Conservation (phyloP, 2,888 invertebrate genomes). For the Rugalucina vietnamica region DNA sequence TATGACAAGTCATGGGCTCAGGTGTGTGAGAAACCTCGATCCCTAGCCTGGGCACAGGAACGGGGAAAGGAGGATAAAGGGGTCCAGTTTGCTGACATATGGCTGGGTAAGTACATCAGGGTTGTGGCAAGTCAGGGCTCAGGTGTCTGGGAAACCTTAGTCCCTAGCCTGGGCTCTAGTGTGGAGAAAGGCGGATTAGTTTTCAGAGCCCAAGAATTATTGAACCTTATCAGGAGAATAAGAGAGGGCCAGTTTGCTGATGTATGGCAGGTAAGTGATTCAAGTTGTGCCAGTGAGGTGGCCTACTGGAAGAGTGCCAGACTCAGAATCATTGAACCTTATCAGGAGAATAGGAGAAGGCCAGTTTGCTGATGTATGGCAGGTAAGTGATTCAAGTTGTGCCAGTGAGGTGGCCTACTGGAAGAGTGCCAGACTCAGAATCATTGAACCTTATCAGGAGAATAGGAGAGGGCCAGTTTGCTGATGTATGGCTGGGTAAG, state of each 20-base stretch:
- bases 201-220: slow-evolving; percentile 65
- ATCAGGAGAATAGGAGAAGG: slow-evolving; percentile 94
- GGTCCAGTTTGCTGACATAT: slow-evolving; percentile 64
- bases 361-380: slow-evolving; percentile 99
- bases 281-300: no score
- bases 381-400: no score
- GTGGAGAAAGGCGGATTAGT: slow-evolving; percentile 76
- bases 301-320: no score
- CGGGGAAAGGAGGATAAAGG: slow-evolving; percentile 77
- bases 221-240: slow-evolving; percentile 87
- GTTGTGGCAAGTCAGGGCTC: no score
- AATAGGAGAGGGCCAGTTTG: slow-evolving; percentile 98
- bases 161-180: slow-evolving; percentile 79
- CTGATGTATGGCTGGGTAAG: slow-evolving; percentile 95
- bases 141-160: slow-evolving; percentile 93
- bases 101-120: no score
- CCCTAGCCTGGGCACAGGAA: slow-evolving; percentile 78
- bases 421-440: no score
- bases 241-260: slow-evolving; percentile 99
- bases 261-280: slow-evolving; percentile 95
- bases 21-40: slow-evolving; percentile 92
- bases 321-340: slow-evolving; percentile 68
- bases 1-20: no score
- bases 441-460: slow-evolving; percentile 85
- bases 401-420: no score